Conservation (phyloP, 2,888 invertebrate genomes). For the Choreutis nemorana region DNA sequence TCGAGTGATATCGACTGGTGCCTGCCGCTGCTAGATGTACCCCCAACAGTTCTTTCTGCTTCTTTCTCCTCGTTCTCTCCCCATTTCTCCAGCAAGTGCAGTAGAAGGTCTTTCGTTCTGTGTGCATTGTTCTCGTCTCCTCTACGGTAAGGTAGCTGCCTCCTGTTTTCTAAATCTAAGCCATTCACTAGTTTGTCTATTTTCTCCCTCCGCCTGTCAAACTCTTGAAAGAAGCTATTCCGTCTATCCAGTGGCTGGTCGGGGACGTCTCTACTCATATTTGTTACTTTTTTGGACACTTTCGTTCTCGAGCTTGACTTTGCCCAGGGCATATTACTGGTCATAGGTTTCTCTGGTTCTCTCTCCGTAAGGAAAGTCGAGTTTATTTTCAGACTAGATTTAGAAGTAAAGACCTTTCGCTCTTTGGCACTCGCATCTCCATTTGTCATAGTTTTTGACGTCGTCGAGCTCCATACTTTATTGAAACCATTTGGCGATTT, state of each 20-base stretch:
- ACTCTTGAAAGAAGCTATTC: constrained; percentile 59
- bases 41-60: constrained; percentile 58
- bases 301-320: constrained; percentile 53
- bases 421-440: constrained; percentile 35
- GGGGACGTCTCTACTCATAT: constrained; percentile 77
- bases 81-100: constrained; percentile 80
- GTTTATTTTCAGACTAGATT: constrained; percentile 45
- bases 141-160: constrained; percentile 53
- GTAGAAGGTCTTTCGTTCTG: constrained; percentile 77
- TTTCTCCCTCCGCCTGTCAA: constrained; percentile 49
- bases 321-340: constrained; percentile 62
- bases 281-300: constrained; percentile 74
- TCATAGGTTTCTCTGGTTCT: constrained; percentile 50
- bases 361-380: constrained; percentile 44
- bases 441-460: constrained; percentile 39
- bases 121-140: constrained; percentile 68
- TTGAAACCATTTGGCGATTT: constrained; percentile 43
- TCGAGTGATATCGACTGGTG: constrained; percentile 81
- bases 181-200: constrained; percentile 54
- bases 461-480: constrained; percentile 29
- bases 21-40: constrained; percentile 48
- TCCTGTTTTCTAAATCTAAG: constrained; percentile 40
- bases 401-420: constrained; percentile 42
- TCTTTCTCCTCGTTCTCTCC: constrained; percentile 66
- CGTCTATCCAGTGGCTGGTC: constrained; percentile 67